These are phyloP conservation scores for Hoplias malabaricus DNA, from an alignment of 2,113 vertebrate species.

Conservation along the genomic window DNA sequence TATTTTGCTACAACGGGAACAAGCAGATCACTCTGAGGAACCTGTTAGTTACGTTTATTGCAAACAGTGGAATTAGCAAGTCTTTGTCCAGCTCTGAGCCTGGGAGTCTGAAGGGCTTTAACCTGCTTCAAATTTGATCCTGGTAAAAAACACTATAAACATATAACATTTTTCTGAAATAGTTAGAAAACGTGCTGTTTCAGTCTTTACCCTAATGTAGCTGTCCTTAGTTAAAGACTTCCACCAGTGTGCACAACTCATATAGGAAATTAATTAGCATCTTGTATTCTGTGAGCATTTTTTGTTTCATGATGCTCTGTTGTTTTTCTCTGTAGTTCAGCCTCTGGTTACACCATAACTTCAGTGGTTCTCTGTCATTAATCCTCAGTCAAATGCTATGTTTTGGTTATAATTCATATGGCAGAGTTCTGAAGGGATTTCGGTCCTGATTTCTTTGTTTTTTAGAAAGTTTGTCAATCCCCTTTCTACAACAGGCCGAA, in stretches of 20 bases:
- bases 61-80: neutral
- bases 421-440: neutral
- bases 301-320: conserved; percentile 13
- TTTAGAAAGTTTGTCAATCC: conserved; percentile 23
- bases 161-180: neutral
- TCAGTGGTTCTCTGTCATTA: conserved; percentile 9
- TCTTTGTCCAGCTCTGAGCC: neutral
- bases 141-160: neutral
- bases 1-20: neutral
- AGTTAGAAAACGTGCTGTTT: conserved; percentile 26
- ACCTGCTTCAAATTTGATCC: neutral
- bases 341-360: too few relatives aligned
- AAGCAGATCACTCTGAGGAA: neutral
- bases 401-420: conserved; percentile 42
- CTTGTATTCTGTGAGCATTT: conserved; percentile 18
- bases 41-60: neutral
- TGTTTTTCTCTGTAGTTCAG: neutral
- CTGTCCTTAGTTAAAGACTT: neutral
- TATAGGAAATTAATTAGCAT: conserved; percentile 9
- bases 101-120: neutral
- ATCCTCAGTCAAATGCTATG: conserved; percentile 19
- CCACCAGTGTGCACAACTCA: neutral
- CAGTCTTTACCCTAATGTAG: neutral
- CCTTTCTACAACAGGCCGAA: conserved; percentile 20
- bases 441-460: conserved; percentile 32